phyloP scores from a whole-genome alignment of 1,140 invertebrate genomes.

The Camponotus vicinus region DNA sequence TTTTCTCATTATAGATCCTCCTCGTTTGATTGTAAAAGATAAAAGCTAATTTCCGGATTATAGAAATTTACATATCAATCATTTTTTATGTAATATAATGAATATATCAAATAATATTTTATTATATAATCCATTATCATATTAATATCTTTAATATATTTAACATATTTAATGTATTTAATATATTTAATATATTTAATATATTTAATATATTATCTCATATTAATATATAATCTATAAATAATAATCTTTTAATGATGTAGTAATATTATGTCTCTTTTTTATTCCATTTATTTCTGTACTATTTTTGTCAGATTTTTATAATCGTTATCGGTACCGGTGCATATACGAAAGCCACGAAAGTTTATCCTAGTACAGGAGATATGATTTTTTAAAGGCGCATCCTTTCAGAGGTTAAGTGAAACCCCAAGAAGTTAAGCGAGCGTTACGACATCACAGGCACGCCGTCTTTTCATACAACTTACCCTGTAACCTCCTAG shows the following conservation, averaged over 20 bases:
- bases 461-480: slow-evolving; percentile 69
- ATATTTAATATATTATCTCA: too few species aligned
- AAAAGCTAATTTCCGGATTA: slow-evolving; percentile 24
- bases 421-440: slow-evolving; percentile 51
- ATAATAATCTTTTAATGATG: not conserved
- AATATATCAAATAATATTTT: too few species aligned
- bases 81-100: not conserved
- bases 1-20: slow-evolving; percentile 1
- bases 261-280: not conserved
- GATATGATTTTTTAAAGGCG: slow-evolving; percentile 52
- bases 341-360: not conserved
- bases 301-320: slow-evolving; percentile 4
- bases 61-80: not conserved
- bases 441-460: slow-evolving; percentile 52
- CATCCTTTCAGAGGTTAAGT: slow-evolving; percentile 54
- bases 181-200: too few species aligned
- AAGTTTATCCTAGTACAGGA: slow-evolving; percentile 22
- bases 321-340: not conserved
- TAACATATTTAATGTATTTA: too few species aligned
- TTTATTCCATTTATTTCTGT: not conserved
- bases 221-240: not conserved
- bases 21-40: not conserved
- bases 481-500: slow-evolving; percentile 96
- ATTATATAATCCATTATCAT: too few species aligned
- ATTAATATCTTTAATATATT: too few species aligned